Evolutionary conservation across 2,888 invertebrate species (phyloP).

Genomic region (Elmis aenea): DNA sequence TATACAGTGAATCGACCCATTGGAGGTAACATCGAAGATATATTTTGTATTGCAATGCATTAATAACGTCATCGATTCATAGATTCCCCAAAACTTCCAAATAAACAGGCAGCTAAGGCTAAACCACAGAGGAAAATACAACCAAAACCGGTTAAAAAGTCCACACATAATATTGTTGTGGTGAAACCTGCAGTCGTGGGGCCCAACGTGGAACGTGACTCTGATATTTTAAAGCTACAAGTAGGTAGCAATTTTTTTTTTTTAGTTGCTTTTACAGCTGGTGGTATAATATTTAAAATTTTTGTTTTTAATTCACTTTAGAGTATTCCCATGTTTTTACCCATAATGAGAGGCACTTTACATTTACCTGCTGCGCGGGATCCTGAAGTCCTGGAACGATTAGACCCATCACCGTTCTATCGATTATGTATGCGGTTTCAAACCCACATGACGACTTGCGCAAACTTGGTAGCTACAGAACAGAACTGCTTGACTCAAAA

Average conservation of each 20-base stretch:
- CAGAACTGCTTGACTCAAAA: constrained; percentile 69
- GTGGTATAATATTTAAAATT: no score
- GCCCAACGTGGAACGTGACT: constrained; percentile 64
- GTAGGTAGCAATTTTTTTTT: constrained; percentile 40
- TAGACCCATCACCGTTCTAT: constrained; percentile 60
- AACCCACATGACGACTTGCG: constrained; percentile 76
- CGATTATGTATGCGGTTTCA: constrained; percentile 77
- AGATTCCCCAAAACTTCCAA: constrained; percentile 80
- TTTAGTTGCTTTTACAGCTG: constrained; percentile 8
- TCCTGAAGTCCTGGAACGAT: constrained; percentile 78
- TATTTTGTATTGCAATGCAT: background rate
- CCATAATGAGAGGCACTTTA: constrained; percentile 84
- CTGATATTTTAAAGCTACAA: constrained; percentile 66
- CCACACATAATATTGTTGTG: constrained; percentile 72
- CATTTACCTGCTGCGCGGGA: constrained; percentile 82
- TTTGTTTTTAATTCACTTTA: constrained; percentile 36
- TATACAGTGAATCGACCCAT: constrained; percentile 87
- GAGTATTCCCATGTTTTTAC: constrained; percentile 87
- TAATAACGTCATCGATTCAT: constrained; percentile 13
- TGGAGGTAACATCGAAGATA: constrained; percentile 54
- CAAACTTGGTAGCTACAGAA: constrained; percentile 75
- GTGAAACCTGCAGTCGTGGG: constrained; percentile 67
- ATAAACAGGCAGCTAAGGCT: constrained; percentile 49
- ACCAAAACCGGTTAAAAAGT: constrained; percentile 47
- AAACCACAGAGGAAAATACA: constrained; percentile 41